These are phyloP conservation scores for Laticauda colubrina DNA, from an alignment of 2,113 vertebrate species.

Conservation along the genomic window DNA sequence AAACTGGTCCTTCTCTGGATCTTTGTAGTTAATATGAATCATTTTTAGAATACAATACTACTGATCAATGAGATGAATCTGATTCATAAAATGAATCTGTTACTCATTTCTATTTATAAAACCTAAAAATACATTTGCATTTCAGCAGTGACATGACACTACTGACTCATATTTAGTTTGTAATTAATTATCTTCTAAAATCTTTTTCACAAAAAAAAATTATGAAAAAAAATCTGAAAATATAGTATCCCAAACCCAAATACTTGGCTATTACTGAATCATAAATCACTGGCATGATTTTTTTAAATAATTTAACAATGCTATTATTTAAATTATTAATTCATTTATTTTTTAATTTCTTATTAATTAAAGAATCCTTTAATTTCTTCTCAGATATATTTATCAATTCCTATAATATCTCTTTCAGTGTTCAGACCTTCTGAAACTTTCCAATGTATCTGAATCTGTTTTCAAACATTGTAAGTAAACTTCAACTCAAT, in stretches of 20 bases:
- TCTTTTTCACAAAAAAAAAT: not conserved
- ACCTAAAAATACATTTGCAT: not conserved
- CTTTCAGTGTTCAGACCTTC: not conserved
- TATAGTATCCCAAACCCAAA: not conserved
- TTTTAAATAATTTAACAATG: not conserved
- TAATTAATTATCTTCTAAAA: not conserved
- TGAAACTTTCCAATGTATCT: not conserved
- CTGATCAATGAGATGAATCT: not conserved
- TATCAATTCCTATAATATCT: not conserved
- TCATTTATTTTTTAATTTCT: too few species aligned
- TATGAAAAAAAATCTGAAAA: not conserved
- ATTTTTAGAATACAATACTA: not conserved
- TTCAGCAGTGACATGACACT: not conserved
- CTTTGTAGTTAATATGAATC: not conserved
- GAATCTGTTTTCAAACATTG: not conserved
- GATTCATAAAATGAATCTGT: not conserved
- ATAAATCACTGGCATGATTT: not conserved
- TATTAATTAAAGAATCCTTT: not conserved
- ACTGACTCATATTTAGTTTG: not conserved
- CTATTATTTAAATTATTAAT: not conserved
- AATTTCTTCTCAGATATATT: not conserved
- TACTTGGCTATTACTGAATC: not conserved
- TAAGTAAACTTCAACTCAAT: not conserved
- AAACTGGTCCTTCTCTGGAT: not conserved
- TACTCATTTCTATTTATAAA: not conserved